Evolutionary conservation across 2,797 vertebrate species (phyloP).

Genomic region (Danio jaintianensis): DNA sequence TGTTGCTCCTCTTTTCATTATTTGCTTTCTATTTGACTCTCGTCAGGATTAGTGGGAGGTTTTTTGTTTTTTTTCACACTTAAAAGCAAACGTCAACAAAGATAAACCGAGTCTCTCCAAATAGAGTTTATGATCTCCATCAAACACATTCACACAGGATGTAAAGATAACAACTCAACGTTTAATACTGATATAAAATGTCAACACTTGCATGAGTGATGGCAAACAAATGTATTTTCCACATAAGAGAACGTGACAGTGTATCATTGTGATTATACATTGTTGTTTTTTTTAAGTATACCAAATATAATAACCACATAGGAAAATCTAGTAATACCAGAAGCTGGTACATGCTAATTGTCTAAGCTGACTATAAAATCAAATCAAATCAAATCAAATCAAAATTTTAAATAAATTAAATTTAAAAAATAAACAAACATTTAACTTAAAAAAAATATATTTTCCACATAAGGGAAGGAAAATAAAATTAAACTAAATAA

Average conservation of each 20-base stretch:
- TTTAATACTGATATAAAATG: conserved; percentile 17
- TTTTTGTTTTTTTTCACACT: conserved; percentile 14
- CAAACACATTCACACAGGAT: conserved; percentile 20
- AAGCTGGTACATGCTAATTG: not conserved
- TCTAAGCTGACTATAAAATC: not conserved
- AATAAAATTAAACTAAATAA: no score
- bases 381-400: no score
- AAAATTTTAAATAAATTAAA: no score
- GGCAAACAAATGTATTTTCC: not conserved
- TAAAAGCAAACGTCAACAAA: conserved; percentile 34
- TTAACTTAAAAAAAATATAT: no score
- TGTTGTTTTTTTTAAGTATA: not conserved
- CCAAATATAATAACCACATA: not conserved
- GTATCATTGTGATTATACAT: conserved; percentile 8
- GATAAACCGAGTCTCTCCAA: conserved; percentile 1
- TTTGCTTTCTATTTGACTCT: conserved; percentile 72
- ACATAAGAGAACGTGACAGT: not conserved
- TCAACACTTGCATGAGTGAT: conserved; percentile 11
- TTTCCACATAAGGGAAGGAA: no score
- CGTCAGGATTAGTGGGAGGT: conserved; percentile 56
- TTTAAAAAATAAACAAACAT: no score
- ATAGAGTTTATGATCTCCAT: conserved; percentile 31
- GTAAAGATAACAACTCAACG: conserved; percentile 20
- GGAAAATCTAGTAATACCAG: not conserved
- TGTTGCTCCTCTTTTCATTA: conserved; percentile 67